These are phyloP conservation scores for Marmota flaviventris DNA, from an alignment of 2,113 vertebrate genomes.

Conservation along the genomic window DNA sequence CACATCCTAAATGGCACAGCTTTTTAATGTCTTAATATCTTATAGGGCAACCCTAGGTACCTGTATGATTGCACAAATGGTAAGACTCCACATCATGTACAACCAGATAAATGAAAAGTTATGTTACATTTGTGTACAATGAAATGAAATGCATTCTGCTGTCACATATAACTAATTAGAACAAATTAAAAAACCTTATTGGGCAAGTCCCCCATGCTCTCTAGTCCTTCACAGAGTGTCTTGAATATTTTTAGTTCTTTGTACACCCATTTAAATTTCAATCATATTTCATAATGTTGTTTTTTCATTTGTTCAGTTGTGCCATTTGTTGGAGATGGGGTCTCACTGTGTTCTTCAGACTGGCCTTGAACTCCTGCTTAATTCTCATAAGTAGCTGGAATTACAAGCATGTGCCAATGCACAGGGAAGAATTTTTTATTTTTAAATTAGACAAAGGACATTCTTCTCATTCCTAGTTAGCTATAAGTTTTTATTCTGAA, in stretches of 20 bases:
- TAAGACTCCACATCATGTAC: no score
- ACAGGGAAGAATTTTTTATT: not conserved
- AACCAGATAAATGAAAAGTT: no score
- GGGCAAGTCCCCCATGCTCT: not conserved
- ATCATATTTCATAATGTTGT: not conserved
- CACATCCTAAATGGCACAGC: not conserved
- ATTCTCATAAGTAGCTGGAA: not conserved
- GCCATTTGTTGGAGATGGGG: not conserved
- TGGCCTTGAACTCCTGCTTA: not conserved
- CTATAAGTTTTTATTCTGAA: not conserved
- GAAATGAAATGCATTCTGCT: no score
- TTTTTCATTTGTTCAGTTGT: not conserved
- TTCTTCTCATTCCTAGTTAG: not conserved
- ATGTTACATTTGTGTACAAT: no score
- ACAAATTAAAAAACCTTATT: not conserved
- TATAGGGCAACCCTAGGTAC: not conserved
- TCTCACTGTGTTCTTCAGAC: not conserved
- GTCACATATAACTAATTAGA: no score
- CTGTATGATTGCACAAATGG: no score
- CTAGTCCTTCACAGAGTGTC: not conserved
- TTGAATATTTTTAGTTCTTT: conserved; percentile 13
- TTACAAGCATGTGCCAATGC: not conserved
- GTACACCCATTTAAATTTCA: not conserved
- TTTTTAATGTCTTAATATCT: conserved; percentile 32
- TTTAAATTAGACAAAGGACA: not conserved